Evolutionary conservation across 2,888 invertebrate genomes (phyloP), one percentile per base, ranked within the genome.

Genomic region (Chloroclysta siterata): DNA sequence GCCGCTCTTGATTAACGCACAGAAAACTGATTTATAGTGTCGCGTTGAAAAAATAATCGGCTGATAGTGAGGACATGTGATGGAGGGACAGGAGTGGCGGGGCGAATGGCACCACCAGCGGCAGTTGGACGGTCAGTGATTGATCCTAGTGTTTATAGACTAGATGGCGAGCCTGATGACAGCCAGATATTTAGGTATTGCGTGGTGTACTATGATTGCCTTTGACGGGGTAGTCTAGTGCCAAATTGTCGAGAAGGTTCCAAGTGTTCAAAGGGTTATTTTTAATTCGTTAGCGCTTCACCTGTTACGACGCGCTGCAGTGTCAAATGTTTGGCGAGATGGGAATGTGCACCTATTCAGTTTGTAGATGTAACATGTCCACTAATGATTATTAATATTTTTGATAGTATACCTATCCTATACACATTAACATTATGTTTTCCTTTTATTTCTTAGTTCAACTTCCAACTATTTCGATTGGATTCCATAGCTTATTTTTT

Each of bases 41-140:
- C 90, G 83, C 88, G 91, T 88, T 91, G 92, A 92, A 91, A 93
- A 91, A 91, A 89, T 89, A 87, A 90, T 90, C 88, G 87, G 78
- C 79, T 62, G 72, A 63, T 69, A 76, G 81, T 80, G 80, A 84
- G 90, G 94, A 83, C 77, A 87, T 89, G 90, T 82, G 83, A 92
- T 92, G 92, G 92, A 92, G 87, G 89, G 90, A 78, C 92, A 92
- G 74, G 92, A 92, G 79, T 91, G 92, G 93, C 88, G 91, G 77
- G 86, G 84, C 72, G 90, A 90, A 70, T 91, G 91, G 90, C 90
- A 89, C 67, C 89, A 87, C 79, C 87, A 85, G 76, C 83, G 91
- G 72, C 89, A 87, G 75, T 74, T 87, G 74, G 90, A 92, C 87
- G 92, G 92, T 92, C 83, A 90, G 92, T 90, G 79, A 77, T 71